A percentile compares a stretch with the other conserved stretches of the same genome.
phyloP scores from a whole-genome alignment of 2,888 invertebrate species.

The Eremobia ochroleuca region DNA sequence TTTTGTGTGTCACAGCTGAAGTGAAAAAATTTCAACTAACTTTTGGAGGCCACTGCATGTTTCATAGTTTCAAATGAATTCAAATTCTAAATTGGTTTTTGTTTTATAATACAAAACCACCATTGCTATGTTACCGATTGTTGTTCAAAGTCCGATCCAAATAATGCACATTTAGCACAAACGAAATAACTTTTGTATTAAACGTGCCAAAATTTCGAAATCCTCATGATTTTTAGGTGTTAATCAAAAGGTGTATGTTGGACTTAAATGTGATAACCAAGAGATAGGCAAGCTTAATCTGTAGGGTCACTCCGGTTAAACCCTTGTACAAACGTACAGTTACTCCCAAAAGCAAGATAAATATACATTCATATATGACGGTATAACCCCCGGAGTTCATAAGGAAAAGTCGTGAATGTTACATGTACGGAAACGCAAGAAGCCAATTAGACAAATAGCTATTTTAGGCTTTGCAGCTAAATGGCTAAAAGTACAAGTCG shows the following conservation, averaged over 20 bases:
- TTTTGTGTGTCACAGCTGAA: too few relatives aligned
- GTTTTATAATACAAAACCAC: background rate
- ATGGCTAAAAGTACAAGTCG: constrained; percentile 3
- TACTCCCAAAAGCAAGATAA: constrained; percentile 23
- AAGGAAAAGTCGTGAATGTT: constrained; percentile 57
- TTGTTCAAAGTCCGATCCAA: background rate
- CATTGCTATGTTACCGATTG: background rate
- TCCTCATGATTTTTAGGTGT: background rate
- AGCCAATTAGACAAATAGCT: constrained; percentile 24
- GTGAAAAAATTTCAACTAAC: too few relatives aligned
- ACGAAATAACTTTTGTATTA: background rate
- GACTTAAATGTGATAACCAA: constrained; percentile 17
- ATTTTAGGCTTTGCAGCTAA: constrained; percentile 5
- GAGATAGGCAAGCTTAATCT: constrained; percentile 47
- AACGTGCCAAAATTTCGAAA: background rate
- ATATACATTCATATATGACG: constrained; percentile 18
- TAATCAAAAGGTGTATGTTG: constrained; percentile 26
- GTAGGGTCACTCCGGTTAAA: constrained; percentile 47
- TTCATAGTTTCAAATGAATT: too few relatives aligned
- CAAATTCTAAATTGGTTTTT: background rate
- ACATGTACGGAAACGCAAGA: constrained; percentile 31
- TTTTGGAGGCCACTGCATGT: too few relatives aligned
- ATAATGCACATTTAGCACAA: background rate
- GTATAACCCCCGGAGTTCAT: constrained; percentile 13
- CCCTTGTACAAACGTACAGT: constrained; percentile 23